A percentile compares a stretch with the other conserved stretches of the same genome.
phyloP scores from a whole-genome alignment of 1,140 invertebrate genomes.

The Micrasema minimum region DNA sequence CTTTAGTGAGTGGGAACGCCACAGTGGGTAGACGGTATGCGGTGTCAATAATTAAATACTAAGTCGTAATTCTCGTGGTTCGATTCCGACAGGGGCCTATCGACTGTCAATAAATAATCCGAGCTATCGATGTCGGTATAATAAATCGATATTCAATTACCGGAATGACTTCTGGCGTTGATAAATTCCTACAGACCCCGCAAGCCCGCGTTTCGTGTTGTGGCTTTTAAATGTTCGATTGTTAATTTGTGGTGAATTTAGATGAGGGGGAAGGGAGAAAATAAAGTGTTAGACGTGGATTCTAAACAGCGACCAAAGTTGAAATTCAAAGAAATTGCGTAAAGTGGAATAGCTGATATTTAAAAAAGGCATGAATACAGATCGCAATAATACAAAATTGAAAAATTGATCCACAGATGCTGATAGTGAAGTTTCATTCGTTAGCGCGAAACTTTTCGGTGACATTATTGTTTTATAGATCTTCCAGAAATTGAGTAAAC shows the following conservation, averaged over 20 bases:
- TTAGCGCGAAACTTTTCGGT: too few species aligned
- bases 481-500: too few species aligned
- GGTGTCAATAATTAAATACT: slow-evolving; percentile 13
- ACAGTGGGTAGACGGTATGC: background rate
- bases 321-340: too few species aligned
- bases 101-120: slow-evolving; percentile 8
- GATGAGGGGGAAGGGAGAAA: too few species aligned
- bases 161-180: background rate
- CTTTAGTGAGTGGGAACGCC: slow-evolving; percentile 3
- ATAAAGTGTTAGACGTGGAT: too few species aligned
- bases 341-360: too few species aligned
- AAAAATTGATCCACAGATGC: too few species aligned
- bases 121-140: slow-evolving; percentile 14
- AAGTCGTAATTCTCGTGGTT: background rate
- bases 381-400: too few species aligned
- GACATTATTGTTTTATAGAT: too few species aligned
- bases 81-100: background rate
- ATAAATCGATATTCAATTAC: slow-evolving; percentile 12
- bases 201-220: background rate
- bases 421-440: too few species aligned
- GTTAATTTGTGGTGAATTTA: background rate
- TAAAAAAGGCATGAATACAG: too few species aligned
- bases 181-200: background rate
- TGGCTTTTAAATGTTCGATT: slow-evolving; percentile 6
- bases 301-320: too few species aligned